phyloP scores from a whole-genome alignment of 2,888 invertebrate species.

The Limnephilus lunatus region DNA sequence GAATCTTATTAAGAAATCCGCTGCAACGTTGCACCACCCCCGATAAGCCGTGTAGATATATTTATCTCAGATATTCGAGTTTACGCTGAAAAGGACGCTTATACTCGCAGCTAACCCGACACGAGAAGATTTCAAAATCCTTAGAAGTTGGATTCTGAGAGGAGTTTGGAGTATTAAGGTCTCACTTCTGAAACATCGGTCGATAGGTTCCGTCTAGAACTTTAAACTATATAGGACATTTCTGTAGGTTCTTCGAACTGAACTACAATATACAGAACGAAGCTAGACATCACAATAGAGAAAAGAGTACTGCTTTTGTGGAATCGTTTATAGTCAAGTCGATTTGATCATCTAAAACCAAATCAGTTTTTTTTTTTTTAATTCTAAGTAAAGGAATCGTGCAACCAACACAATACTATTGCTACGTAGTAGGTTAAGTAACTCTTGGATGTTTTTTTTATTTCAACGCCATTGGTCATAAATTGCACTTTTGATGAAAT shows the following conservation, averaged over 20 bases:
- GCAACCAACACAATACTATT: no score
- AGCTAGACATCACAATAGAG: background rate
- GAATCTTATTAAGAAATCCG: background rate
- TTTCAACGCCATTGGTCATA: no score
- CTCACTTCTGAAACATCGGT: background rate
- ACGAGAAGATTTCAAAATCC: background rate
- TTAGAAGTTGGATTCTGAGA: background rate
- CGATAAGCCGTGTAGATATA: background rate
- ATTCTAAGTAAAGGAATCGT: no score
- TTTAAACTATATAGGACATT: background rate
- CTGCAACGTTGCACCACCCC: background rate
- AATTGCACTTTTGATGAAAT: no score
- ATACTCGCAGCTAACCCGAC: background rate
- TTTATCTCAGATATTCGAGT: background rate
- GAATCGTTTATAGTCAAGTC: background rate
- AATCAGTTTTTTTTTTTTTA: no score
- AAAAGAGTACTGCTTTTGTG: background rate
- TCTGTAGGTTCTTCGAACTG: background rate
- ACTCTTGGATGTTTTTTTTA: no score
- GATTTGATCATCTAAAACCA: no score
- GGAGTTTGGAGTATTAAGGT: background rate
- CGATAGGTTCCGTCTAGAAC: background rate
- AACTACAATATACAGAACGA: background rate
- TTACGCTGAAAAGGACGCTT: background rate
- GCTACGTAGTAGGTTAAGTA: no score